phyloP scores from a whole-genome alignment of 2,113 vertebrate genomes.

The Callocephalon fimbriatum region DNA sequence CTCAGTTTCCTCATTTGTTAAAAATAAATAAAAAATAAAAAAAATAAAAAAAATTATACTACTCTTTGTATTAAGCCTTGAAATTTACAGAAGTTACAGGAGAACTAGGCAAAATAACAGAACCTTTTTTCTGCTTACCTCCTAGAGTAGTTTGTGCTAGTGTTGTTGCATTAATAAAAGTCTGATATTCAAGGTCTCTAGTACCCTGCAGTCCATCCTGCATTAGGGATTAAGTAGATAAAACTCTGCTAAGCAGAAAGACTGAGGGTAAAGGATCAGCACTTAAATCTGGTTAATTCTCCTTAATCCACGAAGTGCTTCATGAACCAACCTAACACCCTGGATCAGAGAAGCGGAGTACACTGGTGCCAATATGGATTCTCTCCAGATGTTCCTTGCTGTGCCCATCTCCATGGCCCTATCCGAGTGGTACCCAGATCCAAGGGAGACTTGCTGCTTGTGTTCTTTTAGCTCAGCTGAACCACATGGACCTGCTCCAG shows the following conservation, averaged over 20 bases:
- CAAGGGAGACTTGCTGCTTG: not conserved
- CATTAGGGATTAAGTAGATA: accelerated
- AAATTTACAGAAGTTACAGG: not conserved
- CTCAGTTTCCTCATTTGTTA: not conserved
- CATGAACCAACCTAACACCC: accelerated
- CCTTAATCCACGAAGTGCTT: not conserved
- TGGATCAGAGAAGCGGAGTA: accelerated
- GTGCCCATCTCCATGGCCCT: not conserved
- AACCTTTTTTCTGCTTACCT: not conserved
- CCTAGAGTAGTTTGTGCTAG: not conserved
- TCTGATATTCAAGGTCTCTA: accelerated
- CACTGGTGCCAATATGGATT: accelerated
- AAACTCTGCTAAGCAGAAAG: not conserved
- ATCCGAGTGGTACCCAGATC: accelerated
- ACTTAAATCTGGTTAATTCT: not conserved
- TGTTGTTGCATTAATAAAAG: not conserved
- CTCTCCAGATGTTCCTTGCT: not conserved
- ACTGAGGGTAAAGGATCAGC: not conserved
- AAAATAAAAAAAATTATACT: not conserved
- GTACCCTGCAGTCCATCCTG: not conserved
- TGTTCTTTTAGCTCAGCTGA: not conserved
- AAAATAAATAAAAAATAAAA: not conserved
- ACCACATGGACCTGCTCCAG: not conserved
- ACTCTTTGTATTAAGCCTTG: not conserved
- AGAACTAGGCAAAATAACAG: not conserved